Conservation (phyloP, 1,140 invertebrate genomes). For the Drosophila pseudoobscura region DNA sequence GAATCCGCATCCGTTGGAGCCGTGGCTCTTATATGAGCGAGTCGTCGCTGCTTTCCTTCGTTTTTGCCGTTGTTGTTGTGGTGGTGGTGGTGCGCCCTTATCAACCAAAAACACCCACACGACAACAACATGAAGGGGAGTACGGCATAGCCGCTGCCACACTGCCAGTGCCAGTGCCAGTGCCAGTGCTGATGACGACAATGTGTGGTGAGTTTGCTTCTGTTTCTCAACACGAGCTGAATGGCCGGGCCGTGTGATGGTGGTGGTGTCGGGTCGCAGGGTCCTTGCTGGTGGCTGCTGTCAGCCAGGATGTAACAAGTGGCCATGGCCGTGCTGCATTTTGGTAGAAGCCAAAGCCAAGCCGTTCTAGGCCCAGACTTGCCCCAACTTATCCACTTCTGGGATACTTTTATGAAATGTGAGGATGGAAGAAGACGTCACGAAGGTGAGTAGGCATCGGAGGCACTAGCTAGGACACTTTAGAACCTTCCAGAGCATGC, state of each 20-base stretch:
- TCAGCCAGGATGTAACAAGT: conserved; percentile 60
- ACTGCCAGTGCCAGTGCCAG: too few species aligned
- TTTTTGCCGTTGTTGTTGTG: conserved; percentile 19
- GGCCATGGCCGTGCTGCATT: conserved; percentile 40
- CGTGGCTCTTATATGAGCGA: conserved; percentile 69
- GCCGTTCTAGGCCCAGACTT: conserved; percentile 6
- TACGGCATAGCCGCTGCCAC: not conserved
- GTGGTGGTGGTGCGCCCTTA: conserved; percentile 57
- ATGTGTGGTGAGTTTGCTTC: conserved; percentile 58
- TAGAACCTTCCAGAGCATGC: too few species aligned
- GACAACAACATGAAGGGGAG: conserved; percentile 25
- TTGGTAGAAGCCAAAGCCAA: conserved; percentile 22
- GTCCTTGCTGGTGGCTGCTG: conserved; percentile 9
- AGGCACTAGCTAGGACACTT: too few species aligned
- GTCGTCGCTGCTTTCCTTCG: conserved; percentile 22
- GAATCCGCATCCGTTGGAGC: conserved; percentile 62
- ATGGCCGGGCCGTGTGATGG: not conserved
- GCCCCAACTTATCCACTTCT: too few species aligned
- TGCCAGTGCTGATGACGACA: conserved; percentile 50
- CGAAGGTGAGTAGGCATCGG: too few species aligned
- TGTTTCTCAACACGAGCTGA: conserved; percentile 31
- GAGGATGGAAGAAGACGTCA: not conserved
- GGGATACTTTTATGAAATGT: conserved; percentile 1
- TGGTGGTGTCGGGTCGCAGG: conserved; percentile 11
- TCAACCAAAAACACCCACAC: conserved; percentile 59